A percentile compares a stretch with the other conserved stretches of the same genome.
Conservation (phyloP, 2,113 vertebrate species). For the Falco punctatus region DNA sequence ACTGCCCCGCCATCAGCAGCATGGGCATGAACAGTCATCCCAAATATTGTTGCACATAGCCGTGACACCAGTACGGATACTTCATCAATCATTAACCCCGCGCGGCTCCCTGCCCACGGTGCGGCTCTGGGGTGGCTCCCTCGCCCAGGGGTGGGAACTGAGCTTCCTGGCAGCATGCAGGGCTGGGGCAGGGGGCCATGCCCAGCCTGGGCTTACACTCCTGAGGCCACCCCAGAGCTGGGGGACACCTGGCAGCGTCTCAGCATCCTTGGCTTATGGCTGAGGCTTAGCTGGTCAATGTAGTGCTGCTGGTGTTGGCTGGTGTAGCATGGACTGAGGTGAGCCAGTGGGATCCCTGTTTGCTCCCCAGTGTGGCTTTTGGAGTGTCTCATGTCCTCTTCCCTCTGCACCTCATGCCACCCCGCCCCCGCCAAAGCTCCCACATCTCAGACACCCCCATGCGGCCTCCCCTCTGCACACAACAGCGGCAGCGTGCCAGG, state of each 20-base stretch:
- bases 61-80: background rate
- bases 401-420: background rate
- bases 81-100: background rate
- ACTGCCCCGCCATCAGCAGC: rapidly evolving
- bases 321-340: background rate
- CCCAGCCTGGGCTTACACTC: background rate
- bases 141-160: rapidly evolving
- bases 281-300: background rate
- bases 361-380: background rate
- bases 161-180: rapidly evolving
- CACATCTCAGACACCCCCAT: background rate
- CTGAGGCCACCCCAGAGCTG: background rate
- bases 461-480: background rate
- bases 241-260: background rate
- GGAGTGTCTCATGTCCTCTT: background rate
- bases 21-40: background rate
- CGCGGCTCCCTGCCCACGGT: rapidly evolving
- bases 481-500: background rate
- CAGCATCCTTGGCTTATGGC: rapidly evolving
- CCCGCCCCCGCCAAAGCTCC: background rate
- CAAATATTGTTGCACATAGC: background rate
- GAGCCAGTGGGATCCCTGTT: background rate
- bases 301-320: background rate
- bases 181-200: rapidly evolving
- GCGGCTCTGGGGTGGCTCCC: rapidly evolving